These are phyloP conservation scores for Hepsetus odoe DNA, from an alignment of 2,113 vertebrate genomes.

Conservation along the genomic window DNA sequence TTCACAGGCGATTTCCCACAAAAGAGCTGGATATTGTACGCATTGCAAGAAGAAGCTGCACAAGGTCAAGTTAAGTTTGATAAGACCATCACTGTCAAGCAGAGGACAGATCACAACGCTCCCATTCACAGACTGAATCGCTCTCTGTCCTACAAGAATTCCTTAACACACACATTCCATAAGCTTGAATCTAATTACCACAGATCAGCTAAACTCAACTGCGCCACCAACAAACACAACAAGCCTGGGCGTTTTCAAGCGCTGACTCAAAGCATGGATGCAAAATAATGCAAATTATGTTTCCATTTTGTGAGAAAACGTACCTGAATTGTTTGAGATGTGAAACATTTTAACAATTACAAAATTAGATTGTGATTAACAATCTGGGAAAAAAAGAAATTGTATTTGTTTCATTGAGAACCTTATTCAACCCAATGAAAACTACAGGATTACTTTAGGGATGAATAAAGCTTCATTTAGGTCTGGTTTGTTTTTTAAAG, in stretches of 20 bases:
- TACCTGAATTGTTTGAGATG: no score
- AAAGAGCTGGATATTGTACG: neutral
- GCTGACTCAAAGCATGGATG: no score
- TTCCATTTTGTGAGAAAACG: no score
- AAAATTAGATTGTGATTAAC: no score
- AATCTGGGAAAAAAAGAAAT: no score
- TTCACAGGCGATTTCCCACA: neutral
- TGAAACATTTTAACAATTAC: no score
- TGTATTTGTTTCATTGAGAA: no score
- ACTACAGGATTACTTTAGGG: no score
- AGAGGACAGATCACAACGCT: slow-evolving; percentile 42
- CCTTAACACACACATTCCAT: slow-evolving; percentile 51
- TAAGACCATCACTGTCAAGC: slow-evolving; percentile 23
- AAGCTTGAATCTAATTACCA: slow-evolving; percentile 40
- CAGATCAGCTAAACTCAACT: neutral
- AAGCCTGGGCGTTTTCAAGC: neutral
- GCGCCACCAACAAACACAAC: slow-evolving; percentile 14
- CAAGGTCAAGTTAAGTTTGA: slow-evolving; percentile 19
- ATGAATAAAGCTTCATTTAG: no score
- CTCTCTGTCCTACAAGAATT: slow-evolving; percentile 50
- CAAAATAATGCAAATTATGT: no score
- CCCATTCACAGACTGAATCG: slow-evolving; percentile 48
- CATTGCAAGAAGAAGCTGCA: neutral
- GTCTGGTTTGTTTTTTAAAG: no score
- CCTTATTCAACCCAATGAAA: no score